A percentile compares a stretch with the other conserved stretches of the same genome.
Conservation (phyloP, 2,797 vertebrate species). For the Paedocypris micromegethes region DNA sequence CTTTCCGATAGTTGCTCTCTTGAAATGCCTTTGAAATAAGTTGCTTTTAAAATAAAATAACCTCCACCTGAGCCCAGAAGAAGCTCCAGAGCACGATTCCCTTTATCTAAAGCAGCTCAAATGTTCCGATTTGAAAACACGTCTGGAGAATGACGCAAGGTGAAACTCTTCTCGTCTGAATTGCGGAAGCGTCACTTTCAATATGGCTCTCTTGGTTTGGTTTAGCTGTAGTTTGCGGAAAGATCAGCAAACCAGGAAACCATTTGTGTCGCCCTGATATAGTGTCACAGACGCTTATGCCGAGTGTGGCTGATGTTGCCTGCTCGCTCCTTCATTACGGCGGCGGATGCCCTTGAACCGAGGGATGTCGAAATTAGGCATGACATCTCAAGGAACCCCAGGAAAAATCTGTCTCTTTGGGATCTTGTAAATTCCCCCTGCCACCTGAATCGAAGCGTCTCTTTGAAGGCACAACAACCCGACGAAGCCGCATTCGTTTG, state of each 20-base stretch:
- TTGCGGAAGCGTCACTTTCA: constrained; percentile 37
- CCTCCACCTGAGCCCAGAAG: constrained; percentile 16
- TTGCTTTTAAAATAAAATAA: constrained; percentile 31
- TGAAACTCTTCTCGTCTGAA: constrained; percentile 30
- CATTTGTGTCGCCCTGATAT: constrained; percentile 32
- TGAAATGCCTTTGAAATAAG: constrained; percentile 38
- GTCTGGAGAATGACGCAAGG: constrained; percentile 29
- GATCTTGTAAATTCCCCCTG: no score
- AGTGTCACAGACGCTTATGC: constrained; percentile 38
- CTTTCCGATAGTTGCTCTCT: constrained; percentile 20
- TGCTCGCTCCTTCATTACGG: constrained; percentile 34
- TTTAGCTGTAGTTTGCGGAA: constrained; percentile 26
- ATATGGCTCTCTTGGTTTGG: constrained; percentile 26
- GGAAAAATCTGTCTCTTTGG: constrained; percentile 28
- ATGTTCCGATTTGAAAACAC: constrained; percentile 20
- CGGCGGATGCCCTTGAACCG: constrained; percentile 31
- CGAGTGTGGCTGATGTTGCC: constrained; percentile 35
- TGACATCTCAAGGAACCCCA: constrained; percentile 16
- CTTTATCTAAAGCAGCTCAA: constrained; percentile 24
- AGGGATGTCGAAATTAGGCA: constrained; percentile 40
- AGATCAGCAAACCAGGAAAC: constrained; percentile 32
- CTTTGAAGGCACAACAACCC: not conserved
- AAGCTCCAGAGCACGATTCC: not conserved
- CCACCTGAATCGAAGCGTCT: not conserved
- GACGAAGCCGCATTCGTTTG: not conserved